These are phyloP conservation scores for Murina feae DNA, from an alignment of 2,113 vertebrate species.

Conservation along the genomic window DNA sequence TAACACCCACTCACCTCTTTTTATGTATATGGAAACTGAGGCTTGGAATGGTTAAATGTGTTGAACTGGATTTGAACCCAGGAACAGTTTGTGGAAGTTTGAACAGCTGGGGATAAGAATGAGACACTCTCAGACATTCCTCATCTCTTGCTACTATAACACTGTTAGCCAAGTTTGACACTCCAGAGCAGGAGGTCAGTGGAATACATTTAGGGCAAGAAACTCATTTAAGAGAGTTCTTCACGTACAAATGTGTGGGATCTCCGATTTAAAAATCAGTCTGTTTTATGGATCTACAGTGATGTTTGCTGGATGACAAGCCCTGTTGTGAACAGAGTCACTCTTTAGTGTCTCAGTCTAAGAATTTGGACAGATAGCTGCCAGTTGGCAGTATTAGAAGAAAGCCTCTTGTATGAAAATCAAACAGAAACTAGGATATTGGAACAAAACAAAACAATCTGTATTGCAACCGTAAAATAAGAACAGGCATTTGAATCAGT, in stretches of 20 bases:
- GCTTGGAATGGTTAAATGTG: not conserved
- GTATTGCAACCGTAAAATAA: not conserved
- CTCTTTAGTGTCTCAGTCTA: not conserved
- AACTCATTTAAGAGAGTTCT: not conserved
- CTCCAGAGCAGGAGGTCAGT: not conserved
- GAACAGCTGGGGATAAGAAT: not conserved
- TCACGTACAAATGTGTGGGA: not conserved
- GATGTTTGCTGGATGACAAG: not conserved
- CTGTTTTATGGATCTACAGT: not conserved
- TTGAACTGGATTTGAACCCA: not conserved
- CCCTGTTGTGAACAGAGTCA: not conserved
- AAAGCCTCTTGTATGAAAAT: not conserved
- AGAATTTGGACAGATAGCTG: not conserved
- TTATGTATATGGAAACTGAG: not conserved
- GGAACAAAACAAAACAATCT: not conserved
- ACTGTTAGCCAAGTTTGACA: not conserved
- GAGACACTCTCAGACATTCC: not conserved
- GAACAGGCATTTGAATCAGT: not conserved
- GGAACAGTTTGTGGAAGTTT: not conserved
- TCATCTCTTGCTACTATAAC: not conserved
- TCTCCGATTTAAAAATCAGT: not conserved
- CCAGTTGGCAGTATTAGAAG: not conserved
- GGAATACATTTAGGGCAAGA: not conserved
- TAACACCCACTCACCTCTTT: not conserved
- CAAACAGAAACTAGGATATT: not conserved